Evolutionary conservation across 2,113 vertebrate species (phyloP), one percentile per base, ranked within the genome.

Genomic region (Pitta sordida): DNA sequence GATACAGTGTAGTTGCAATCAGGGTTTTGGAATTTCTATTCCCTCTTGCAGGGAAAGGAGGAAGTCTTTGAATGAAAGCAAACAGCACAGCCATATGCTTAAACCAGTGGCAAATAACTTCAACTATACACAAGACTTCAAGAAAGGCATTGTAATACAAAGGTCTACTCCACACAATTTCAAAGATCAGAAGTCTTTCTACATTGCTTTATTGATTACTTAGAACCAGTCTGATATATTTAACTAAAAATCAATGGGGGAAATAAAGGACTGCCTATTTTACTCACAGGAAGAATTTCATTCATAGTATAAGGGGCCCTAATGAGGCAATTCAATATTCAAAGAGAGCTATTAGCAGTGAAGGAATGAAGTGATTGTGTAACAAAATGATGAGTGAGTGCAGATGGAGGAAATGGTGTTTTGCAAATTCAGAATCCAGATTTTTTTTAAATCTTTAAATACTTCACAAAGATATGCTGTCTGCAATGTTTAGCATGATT

Each of bases 281-380:
- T 80, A 94, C 80, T 94, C 80, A 94, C 86, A 94, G 83, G 94
- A 95, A 94, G 89, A 88, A 90, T 95, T 94, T 82, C 51, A 80
- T 95, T 95, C 91, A 86, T 1, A 26, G 68, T 64, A 96, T 94
- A 91, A 97, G 87, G 93, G 88, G 94, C 49, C 39, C 56, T 96
- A 96, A 96, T 96, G 93, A 94, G 71, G 90, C 91, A 83, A 83
- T 96, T 96, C 89, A 94, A 83, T 55, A 92, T 88, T 94, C 91
- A 96, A 87, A 96, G 83, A 81, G 51, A 93, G 88, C 74, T 82
- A 87, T 96, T 94, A 93, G 77, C 6, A 7, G 56, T 52, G 80
- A 92, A 86, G 64, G 37, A 92, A 91, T 94, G 77, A 89, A 94
- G 70, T 46, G 74, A 68, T 39, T 96, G 81, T 79, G 82, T 95